Conservation (phyloP, 2,113 vertebrate genomes). For the Barbus barbus region DNA sequence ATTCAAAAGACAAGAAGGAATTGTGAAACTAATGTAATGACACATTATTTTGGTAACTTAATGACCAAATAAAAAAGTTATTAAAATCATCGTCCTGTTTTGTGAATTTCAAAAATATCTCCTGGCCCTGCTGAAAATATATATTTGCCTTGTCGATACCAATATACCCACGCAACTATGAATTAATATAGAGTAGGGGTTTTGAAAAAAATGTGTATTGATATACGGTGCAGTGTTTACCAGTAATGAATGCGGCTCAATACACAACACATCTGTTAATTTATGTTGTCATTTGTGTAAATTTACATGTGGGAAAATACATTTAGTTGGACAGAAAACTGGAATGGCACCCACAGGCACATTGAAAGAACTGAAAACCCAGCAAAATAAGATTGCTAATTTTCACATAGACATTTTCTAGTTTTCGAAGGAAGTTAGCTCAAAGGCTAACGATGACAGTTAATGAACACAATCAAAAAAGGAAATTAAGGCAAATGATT, state of each 20-base stretch:
- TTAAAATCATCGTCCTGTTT: too few species aligned
- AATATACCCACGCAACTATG: background rate
- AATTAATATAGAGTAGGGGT: background rate
- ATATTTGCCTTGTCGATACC: background rate
- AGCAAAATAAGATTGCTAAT: conserved; percentile 31
- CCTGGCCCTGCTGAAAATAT: too few species aligned
- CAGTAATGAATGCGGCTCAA: background rate
- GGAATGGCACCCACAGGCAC: conserved; percentile 8
- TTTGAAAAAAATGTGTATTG: background rate
- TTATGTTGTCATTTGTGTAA: background rate
- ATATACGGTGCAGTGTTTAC: background rate
- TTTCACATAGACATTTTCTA: background rate
- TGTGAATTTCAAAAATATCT: too few species aligned
- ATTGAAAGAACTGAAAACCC: background rate
- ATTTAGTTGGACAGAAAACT: background rate
- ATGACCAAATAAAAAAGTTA: too few species aligned
- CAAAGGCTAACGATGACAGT: conserved; percentile 37
- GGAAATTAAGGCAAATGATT: conserved; percentile 27
- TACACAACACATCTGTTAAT: background rate
- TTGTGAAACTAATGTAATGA: too few species aligned
- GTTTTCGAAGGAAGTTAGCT: conserved; percentile 22
- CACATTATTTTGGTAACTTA: too few species aligned
- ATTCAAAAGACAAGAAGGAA: too few species aligned
- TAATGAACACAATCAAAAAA: conserved; percentile 32
- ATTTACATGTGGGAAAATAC: too few species aligned